These are phyloP conservation scores for Spondyliosoma cantharus DNA, from an alignment of 2,797 vertebrate species.

Conservation along the genomic window DNA sequence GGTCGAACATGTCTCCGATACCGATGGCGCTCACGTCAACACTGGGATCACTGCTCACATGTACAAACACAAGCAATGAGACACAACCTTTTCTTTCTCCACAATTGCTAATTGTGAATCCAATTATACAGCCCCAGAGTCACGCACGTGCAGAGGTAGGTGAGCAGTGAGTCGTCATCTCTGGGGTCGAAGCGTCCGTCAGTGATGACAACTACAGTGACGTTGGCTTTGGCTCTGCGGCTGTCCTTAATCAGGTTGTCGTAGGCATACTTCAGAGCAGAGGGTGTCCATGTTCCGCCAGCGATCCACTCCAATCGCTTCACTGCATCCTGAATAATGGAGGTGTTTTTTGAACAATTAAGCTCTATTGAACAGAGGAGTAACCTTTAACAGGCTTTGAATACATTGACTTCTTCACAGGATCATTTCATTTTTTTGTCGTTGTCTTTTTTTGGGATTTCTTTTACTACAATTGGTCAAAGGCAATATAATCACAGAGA, in stretches of 20 bases:
- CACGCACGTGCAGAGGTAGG: slow-evolving; percentile 86
- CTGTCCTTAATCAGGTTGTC: slow-evolving; percentile 94
- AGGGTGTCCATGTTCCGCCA: slow-evolving; percentile 97
- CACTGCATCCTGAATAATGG: slow-evolving; percentile 85
- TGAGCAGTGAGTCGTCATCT: slow-evolving; percentile 90
- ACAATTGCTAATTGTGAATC: background rate
- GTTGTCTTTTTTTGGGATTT: background rate
- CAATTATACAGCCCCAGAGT: background rate
- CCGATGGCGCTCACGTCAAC: slow-evolving; percentile 94
- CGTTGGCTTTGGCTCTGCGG: slow-evolving; percentile 90
- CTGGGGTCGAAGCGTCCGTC: slow-evolving; percentile 96
- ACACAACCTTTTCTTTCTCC: background rate
- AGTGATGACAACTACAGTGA: slow-evolving; percentile 96
- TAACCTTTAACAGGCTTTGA: background rate
- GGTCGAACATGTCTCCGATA: slow-evolving; percentile 97
- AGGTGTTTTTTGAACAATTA: background rate
- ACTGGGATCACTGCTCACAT: slow-evolving; percentile 66
- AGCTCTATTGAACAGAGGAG: background rate
- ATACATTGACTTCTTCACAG: background rate
- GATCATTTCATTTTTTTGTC: background rate
- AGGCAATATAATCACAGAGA: background rate
- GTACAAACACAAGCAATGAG: slow-evolving; percentile 37
- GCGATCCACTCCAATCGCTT: slow-evolving; percentile 97
- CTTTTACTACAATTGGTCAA: background rate
- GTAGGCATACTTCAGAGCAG: slow-evolving; percentile 95